Conservation (phyloP, 2,113 vertebrate species). For the Callithrix jacchus region DNA sequence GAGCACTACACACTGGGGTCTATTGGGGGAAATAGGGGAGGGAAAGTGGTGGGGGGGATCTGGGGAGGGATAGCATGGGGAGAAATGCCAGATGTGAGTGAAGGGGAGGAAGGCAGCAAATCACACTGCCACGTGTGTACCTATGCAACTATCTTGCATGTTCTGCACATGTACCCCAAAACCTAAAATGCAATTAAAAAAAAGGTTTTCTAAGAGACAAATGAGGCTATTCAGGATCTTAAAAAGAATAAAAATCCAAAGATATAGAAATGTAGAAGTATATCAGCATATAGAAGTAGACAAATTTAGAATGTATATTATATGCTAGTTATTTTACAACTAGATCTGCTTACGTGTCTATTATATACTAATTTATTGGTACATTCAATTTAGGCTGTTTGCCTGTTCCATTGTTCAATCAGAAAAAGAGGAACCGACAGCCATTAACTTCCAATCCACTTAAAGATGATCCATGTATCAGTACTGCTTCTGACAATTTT, state of each 20-base stretch:
- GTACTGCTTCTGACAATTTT: slow-evolving; percentile 78
- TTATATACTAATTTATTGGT: slow-evolving; percentile 45
- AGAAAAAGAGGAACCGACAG: slow-evolving; percentile 91
- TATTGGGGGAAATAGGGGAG: no score
- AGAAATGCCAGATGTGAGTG: no score
- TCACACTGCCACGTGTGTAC: no score
- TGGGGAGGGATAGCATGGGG: no score
- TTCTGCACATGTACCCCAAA: no score
- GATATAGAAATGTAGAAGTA: not conserved
- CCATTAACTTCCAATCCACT: slow-evolving; percentile 93
- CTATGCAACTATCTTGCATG: no score
- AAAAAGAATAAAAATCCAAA: slow-evolving; percentile 44
- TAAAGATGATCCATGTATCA: slow-evolving; percentile 84
- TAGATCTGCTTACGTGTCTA: not conserved
- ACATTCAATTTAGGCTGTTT: slow-evolving; percentile 85
- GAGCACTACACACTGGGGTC: no score
- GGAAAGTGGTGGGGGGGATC: no score
- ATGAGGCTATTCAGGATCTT: slow-evolving; percentile 2
- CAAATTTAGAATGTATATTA: not conserved
- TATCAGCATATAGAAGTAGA: slow-evolving; percentile 31
- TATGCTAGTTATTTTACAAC: slow-evolving; percentile 34
- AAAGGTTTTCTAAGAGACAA: slow-evolving; percentile 31
- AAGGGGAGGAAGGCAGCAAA: no score
- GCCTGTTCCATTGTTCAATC: slow-evolving; percentile 93
- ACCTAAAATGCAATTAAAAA: no score